Percentiles rank a stretch among this genome's conserved stretches.
These are phyloP conservation scores for Montipora capricornis DNA, from an alignment of 64 coral and sea anemone genomes.

Conservation along the genomic window DNA sequence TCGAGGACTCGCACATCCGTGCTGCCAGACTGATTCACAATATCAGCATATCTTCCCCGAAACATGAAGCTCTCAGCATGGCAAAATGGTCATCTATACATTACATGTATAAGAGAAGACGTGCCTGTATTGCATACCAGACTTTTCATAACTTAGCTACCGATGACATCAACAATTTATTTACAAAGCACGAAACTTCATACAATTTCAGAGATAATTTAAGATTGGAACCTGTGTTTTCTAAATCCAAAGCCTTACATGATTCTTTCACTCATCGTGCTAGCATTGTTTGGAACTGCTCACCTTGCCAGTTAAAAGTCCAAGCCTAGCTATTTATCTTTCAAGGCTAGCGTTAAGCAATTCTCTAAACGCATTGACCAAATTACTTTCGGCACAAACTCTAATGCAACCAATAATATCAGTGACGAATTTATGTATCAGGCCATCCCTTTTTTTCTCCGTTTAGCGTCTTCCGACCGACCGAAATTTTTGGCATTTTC, in stretches of 20 bases:
- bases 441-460: too few species aligned
- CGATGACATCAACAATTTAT: slow-evolving; percentile 13
- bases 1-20: slow-evolving; percentile 22
- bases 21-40: slow-evolving; percentile 58
- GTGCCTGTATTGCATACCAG: slow-evolving; percentile 41
- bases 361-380: slow-evolving; percentile 5
- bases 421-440: background rate
- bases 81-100: slow-evolving; percentile 31
- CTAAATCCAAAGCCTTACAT: slow-evolving; percentile 29
- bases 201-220: slow-evolving; percentile 39
- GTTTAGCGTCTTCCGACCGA: too few species aligned
- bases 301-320: slow-evolving; percentile 24
- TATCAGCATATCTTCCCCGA: background rate
- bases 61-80: slow-evolving; percentile 34
- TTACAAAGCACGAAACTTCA: slow-evolving; percentile 27
- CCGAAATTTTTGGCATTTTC: too few species aligned
- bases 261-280: slow-evolving; percentile 13
- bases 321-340: background rate
- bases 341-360: slow-evolving; percentile 38
- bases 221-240: background rate
- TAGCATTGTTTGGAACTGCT: slow-evolving; percentile 46
- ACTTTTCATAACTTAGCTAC: background rate
- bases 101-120: slow-evolving; percentile 32
- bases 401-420: slow-evolving; percentile 15
- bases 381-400: background rate